Conservation (phyloP, 1,140 invertebrate genomes). For the Macrocentrus cingulum region DNA sequence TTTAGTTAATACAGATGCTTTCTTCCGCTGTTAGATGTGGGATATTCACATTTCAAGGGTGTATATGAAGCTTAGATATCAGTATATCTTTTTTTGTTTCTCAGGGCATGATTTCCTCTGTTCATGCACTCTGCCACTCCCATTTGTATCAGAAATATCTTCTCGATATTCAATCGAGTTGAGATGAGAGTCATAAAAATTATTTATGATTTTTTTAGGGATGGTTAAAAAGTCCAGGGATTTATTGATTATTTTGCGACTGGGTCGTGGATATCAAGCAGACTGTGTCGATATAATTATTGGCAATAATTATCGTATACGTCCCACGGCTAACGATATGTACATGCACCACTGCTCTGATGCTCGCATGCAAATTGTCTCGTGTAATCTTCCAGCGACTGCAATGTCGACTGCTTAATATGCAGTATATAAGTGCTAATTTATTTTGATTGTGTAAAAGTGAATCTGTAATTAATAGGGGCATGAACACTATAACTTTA, state of each 20-base stretch:
- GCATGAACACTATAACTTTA: neutral
- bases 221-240: constrained; percentile 9
- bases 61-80: neutral
- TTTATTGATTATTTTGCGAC: constrained; percentile 18
- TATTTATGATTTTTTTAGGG: constrained; percentile 1
- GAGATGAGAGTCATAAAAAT: neutral
- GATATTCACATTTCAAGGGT: too few relatives aligned
- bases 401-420: constrained; percentile 16
- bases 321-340: constrained; percentile 3
- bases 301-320: constrained; percentile 21
- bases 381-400: constrained; percentile 8
- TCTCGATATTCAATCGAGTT: neutral
- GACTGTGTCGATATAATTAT: constrained; percentile 23
- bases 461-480: neutral
- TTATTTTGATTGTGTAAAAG: constrained; percentile 7
- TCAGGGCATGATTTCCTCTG: neutral
- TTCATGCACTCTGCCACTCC: neutral
- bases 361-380: constrained; percentile 13
- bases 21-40: too few relatives aligned
- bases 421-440: constrained; percentile 19
- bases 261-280: neutral
- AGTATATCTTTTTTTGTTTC: neutral
- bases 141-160: constrained; percentile 2
- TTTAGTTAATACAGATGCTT: too few relatives aligned
- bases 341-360: neutral